Evolutionary conservation across 37 sponge, comb jelly and placozoan species (phyloP).

Genomic region (Chondrilla cf. caribensis): DNA sequence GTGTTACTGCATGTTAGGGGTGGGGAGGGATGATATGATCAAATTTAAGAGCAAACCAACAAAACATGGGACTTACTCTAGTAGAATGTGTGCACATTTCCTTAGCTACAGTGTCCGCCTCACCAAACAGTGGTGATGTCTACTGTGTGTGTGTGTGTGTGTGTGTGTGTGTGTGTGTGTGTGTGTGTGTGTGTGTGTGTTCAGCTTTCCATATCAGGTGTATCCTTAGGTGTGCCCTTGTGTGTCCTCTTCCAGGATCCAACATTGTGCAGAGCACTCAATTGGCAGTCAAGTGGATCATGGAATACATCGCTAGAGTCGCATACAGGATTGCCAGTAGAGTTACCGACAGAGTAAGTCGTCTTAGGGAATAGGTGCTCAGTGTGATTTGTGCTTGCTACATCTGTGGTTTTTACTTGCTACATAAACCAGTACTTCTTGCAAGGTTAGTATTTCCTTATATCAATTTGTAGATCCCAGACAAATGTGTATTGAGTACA

Average conservation of each 20-base stretch:
- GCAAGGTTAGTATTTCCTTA: neutral
- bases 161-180: neutral
- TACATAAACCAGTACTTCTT: neutral
- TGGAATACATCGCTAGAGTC: conserved; percentile 10
- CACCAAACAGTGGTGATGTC: too few relatives aligned
- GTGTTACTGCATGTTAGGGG: too few relatives aligned
- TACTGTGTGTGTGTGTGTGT: conserved; percentile 6
- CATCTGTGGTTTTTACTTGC: too few relatives aligned
- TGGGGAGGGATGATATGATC: too few relatives aligned
- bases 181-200: neutral
- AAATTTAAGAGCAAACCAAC: too few relatives aligned
- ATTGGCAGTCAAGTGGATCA: conserved; percentile 10
- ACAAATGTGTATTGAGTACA: neutral
- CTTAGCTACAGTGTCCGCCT: too few relatives aligned
- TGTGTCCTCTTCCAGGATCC: too few relatives aligned
- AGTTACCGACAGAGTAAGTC: neutral
- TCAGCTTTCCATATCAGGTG: neutral
- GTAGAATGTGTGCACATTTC: too few relatives aligned
- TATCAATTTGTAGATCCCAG: conserved; percentile 12
- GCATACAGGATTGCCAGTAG: neutral
- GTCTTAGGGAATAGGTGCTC: too few relatives aligned
- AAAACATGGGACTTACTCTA: too few relatives aligned
- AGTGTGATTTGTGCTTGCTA: too few relatives aligned
- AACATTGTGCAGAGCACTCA: neutral
- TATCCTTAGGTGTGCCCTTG: neutral